These are phyloP conservation scores for Drosophila pegasa DNA, from an alignment of 2,888 invertebrate species.

Conservation along the genomic window DNA sequence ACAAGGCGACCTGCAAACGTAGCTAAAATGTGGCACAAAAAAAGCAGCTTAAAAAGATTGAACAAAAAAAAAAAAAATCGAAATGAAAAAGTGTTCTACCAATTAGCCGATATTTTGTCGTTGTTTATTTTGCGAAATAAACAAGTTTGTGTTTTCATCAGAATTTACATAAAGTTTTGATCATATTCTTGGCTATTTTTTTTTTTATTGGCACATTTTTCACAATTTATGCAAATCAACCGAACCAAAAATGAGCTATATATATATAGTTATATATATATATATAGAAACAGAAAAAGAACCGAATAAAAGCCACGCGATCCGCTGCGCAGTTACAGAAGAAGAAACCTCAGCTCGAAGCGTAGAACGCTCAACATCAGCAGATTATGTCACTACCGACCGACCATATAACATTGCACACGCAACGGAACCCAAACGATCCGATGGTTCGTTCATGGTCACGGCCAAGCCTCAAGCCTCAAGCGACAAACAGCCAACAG, in stretches of 20 bases:
- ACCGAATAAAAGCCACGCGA: conserved; percentile 47
- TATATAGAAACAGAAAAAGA: conserved; percentile 11
- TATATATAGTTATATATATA: conserved; percentile 11
- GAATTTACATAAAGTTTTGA: conserved; percentile 71
- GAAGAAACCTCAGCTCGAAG: conserved; percentile 58
- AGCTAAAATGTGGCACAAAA: conserved; percentile 70
- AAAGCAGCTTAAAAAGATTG: conserved; percentile 19
- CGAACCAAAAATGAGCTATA: conserved; percentile 26
- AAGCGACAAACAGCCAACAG: conserved; percentile 35
- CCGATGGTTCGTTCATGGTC: conserved; percentile 67
- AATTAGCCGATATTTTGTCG: conserved; percentile 58
- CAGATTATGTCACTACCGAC: conserved; percentile 72
- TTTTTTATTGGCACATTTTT: conserved; percentile 74
- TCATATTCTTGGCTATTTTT: conserved; percentile 58
- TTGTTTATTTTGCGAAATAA: conserved; percentile 74
- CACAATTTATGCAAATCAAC: conserved; percentile 69
- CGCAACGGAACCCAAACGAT: conserved; percentile 60
- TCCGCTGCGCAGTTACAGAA: conserved; percentile 76
- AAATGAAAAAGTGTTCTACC: conserved; percentile 62
- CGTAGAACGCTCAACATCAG: conserved; percentile 67
- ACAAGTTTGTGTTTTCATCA: conserved; percentile 64
- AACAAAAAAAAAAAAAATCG: conserved; percentile 24
- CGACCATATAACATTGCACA: conserved; percentile 65
- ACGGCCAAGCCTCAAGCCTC: conserved; percentile 62
- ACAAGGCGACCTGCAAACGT: conserved; percentile 58